phyloP scores from a whole-genome alignment of 2,797 vertebrate species.

The Alosa sapidissima region DNA sequence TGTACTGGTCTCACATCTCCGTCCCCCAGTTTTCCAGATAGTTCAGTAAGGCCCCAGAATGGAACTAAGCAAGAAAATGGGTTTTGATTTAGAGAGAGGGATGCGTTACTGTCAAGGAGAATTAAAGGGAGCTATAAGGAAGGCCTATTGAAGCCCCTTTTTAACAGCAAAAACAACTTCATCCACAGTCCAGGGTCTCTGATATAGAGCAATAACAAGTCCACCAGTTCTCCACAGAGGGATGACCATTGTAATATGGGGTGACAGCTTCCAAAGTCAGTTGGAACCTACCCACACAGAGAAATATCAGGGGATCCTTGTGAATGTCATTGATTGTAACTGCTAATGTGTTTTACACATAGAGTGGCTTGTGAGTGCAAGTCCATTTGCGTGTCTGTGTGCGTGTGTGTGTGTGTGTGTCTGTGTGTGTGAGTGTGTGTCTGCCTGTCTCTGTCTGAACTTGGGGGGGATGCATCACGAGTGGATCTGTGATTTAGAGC shows the following conservation, averaged over 20 bases:
- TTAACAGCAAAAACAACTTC: conserved; percentile 10
- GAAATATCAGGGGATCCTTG: conserved; percentile 3
- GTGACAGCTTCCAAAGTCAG: conserved; percentile 15
- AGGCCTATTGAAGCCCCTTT: neutral
- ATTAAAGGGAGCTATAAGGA: neutral
- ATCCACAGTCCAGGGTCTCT: conserved; percentile 5
- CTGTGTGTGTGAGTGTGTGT: conserved; percentile 20
- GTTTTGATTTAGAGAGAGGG: neutral
- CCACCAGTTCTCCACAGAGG: neutral
- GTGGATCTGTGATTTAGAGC: conserved; percentile 39
- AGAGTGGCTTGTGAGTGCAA: neutral
- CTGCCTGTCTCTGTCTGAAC: neutral
- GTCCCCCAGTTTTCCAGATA: neutral
- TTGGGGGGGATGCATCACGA: conserved; percentile 15
- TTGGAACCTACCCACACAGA: conserved; percentile 17
- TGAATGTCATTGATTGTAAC: conserved; percentile 18
- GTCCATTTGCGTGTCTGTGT: conserved; percentile 6
- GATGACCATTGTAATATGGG: neutral
- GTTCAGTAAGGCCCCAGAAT: neutral
- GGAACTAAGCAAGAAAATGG: neutral
- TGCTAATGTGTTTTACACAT: neutral
- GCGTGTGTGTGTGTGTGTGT: conserved; percentile 20
- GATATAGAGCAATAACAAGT: conserved; percentile 13
- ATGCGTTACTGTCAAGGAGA: neutral
- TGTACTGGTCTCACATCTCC: neutral